These are phyloP conservation scores for Melanogrammus aeglefinus DNA, from an alignment of 2,797 vertebrate genomes.

Conservation along the genomic window DNA sequence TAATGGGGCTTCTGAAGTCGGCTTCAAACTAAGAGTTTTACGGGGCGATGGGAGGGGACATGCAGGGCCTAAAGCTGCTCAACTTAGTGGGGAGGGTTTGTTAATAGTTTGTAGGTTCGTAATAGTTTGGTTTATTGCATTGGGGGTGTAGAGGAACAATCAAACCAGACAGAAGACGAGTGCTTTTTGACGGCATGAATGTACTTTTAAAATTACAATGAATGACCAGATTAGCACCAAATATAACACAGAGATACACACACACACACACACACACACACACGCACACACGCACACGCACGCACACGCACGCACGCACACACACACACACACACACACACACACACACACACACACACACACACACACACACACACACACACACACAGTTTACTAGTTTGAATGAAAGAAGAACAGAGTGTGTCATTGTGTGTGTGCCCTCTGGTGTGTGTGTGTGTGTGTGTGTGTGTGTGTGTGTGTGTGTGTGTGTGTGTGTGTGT, in stretches of 20 bases:
- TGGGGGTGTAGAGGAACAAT: neutral
- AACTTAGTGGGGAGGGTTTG: constrained; percentile 8
- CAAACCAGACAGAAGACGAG: neutral
- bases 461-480: neutral
- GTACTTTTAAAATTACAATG: neutral
- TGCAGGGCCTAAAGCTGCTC: constrained; percentile 22
- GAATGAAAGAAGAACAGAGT: neutral
- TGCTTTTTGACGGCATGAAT: neutral
- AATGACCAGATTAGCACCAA: neutral
- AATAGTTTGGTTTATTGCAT: neutral
- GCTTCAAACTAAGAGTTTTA: constrained; percentile 26
- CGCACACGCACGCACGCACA: too few relatives aligned
- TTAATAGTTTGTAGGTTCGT: neutral
- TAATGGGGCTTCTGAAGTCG: constrained; percentile 27
- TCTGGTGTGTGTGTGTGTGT: neutral
- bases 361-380: too few relatives aligned
- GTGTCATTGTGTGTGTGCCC: neutral
- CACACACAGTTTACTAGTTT: neutral
- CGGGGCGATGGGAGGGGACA: neutral
- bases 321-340: too few relatives aligned
- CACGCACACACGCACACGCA: too few relatives aligned
- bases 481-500: neutral
- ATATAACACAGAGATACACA: neutral
- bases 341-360: too few relatives aligned
- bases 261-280: neutral